Evolutionary conservation across 1,140 invertebrate species (phyloP), one percentile per base, ranked within the genome.

Genomic region (Scaptomyza graminum): DNA sequence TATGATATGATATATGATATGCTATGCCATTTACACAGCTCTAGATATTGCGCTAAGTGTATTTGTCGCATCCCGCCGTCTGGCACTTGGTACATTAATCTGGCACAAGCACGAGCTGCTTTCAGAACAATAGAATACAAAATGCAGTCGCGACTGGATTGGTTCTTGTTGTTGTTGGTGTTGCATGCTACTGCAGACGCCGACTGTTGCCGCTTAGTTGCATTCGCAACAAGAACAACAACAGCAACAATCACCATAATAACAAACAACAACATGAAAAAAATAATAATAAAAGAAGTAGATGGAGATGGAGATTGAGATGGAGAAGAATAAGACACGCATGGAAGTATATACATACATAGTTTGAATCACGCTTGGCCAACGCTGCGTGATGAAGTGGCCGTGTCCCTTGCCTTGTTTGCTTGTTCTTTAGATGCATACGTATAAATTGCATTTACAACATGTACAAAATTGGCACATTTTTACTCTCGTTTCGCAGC

Each of bases 321-420:
- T 6, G 28, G 5, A 34, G 8, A 34, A 8, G 51, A 62, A 63
- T 59, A 72, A 44, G 68, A 76, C 62, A 61, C 61, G 66, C 70
- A 76, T 25, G 39, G 43, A 66, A 44, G 8, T 9, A 9, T 7
- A 31, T 31, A 31, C 3, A 25, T 31, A 47, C 28, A 43, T 54
- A 74, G 61, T 61, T 34, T 57, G 76, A 66, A 73, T 69, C 74
- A 87, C 83, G 82, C 82, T 87, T 87, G 82, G 82, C 71, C 82
- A 87, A 57, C 83, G 79, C 82, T 87, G 82, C 82, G 82, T 87
- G 82, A 88, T 87, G 64, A 87, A 87, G 82, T 87, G 82, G 83
- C 83, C 83, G 81, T 87, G 71, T 84, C 52, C 75, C 66, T 79
- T 56, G 57, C 75, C 66, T 79, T 56, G 57, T 78, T 55, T 73